These are phyloP conservation scores for Notolepis coatsorum DNA, from an alignment of 2,797 vertebrate species.

Conservation along the genomic window DNA sequence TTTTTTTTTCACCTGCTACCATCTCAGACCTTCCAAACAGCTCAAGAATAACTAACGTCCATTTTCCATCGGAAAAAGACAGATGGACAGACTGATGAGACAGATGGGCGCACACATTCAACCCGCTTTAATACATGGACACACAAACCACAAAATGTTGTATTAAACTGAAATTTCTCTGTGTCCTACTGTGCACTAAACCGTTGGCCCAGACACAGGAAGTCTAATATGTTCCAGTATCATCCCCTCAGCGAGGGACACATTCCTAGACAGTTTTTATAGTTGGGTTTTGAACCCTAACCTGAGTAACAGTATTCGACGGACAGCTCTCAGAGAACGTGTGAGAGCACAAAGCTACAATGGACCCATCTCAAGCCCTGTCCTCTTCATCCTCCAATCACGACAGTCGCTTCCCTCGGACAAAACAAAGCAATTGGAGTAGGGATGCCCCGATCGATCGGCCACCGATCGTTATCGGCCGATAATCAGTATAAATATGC, in stretches of 20 bases:
- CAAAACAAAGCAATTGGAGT: no score
- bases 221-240: no score
- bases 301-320: conserved; percentile 21
- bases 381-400: no score
- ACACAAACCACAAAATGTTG: conserved; percentile 24
- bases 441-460: no score
- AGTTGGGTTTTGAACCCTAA: conserved; percentile 19
- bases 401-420: no score
- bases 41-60: conserved; percentile 66
- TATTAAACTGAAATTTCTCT: no score
- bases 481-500: no score
- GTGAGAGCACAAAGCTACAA: neutral
- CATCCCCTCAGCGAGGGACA: no score
- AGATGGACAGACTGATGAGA: conserved; percentile 4
- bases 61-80: conserved; percentile 68
- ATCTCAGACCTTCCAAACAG: conserved; percentile 60
- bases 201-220: no score
- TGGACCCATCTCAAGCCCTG: no score
- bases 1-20: conserved; percentile 77
- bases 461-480: no score
- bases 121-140: neutral
- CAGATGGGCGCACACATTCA: conserved; percentile 23
- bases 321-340: conserved; percentile 6
- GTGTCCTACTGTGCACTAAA: no score
- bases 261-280: conserved; percentile 35